A percentile compares a stretch with the other conserved stretches of the same genome.
Evolutionary conservation across 2,113 vertebrate species (phyloP).

Genomic region (Anarrhichthys ocellatus): DNA sequence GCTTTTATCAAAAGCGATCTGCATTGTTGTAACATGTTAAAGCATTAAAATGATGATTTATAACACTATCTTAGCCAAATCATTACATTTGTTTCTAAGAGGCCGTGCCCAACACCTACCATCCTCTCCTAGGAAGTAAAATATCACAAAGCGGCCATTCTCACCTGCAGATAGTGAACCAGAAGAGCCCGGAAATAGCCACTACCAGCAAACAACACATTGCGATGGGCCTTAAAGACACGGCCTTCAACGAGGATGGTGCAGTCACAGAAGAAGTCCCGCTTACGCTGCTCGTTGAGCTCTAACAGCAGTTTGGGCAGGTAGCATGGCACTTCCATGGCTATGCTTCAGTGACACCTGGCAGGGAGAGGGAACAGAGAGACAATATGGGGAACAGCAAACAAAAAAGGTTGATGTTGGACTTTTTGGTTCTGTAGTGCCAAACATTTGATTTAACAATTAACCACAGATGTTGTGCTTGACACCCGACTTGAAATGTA

Average conservation of each 20-base stretch:
- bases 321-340: constrained; percentile 95
- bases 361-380: background rate
- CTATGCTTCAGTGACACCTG: constrained; percentile 3
- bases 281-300: constrained; percentile 94
- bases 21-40: background rate
- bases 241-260: constrained; percentile 97
- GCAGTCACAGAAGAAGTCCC: constrained; percentile 98
- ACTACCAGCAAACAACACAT: constrained; percentile 96
- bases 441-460: background rate
- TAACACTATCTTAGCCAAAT: background rate
- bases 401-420: background rate
- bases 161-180: constrained; percentile 92
- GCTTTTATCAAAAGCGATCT: background rate
- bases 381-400: background rate
- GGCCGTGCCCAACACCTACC: background rate
- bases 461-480: background rate
- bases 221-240: constrained; percentile 98
- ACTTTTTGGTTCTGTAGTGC: background rate
- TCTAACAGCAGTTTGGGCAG: constrained; percentile 91
- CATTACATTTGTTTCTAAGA: background rate
- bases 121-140: background rate
- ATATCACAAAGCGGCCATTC: background rate
- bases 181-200: constrained; percentile 96
- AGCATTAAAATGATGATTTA: background rate
- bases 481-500: background rate